phyloP scores from a whole-genome alignment of 2,797 vertebrate genomes.

The Nannoperca australis region DNA sequence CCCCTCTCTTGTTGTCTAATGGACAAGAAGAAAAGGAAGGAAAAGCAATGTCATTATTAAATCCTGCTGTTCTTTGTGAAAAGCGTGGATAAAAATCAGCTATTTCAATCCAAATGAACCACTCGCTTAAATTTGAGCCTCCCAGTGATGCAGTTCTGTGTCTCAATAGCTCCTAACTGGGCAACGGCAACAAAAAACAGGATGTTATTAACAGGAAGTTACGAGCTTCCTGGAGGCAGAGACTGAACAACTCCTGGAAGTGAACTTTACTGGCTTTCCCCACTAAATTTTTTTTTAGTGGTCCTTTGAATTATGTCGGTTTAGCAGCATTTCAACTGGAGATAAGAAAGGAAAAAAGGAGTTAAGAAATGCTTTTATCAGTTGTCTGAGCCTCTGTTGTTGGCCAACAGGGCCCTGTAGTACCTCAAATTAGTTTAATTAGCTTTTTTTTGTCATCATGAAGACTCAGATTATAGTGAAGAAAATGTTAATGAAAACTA shows the following conservation, averaged over 20 bases:
- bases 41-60: not conserved
- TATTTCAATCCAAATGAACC: not conserved
- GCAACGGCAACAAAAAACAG: not conserved
- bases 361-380: not conserved
- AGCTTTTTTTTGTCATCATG: not conserved
- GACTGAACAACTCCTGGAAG: not conserved
- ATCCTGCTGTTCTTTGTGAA: not conserved
- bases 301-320: not conserved
- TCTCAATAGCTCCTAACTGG: not conserved
- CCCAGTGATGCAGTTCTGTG: not conserved
- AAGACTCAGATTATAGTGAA: not conserved
- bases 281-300: no score
- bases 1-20: not conserved
- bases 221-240: no score
- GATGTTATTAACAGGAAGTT: no score
- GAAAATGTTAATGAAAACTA: not conserved
- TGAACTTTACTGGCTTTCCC: not conserved
- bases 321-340: not conserved
- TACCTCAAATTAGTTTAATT: not conserved
- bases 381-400: not conserved
- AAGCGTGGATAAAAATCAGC: no score
- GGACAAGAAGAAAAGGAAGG: not conserved
- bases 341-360: no score
- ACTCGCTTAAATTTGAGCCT: not conserved
- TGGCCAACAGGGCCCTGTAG: not conserved